Evolutionary conservation across 2,888 invertebrate species (phyloP).

Genomic region (Tetheella fluctuosa): DNA sequence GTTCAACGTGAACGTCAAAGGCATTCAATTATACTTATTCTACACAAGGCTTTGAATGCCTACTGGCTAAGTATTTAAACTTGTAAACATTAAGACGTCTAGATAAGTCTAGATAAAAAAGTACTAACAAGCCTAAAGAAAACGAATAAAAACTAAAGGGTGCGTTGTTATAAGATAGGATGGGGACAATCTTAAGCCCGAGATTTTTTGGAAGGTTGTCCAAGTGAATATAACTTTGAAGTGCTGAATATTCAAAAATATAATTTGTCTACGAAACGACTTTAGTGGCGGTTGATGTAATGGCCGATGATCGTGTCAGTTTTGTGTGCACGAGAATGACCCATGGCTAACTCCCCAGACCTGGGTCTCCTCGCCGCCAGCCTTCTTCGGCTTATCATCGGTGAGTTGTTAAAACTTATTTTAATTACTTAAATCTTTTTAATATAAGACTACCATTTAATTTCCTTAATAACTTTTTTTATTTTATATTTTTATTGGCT

Average conservation of each 20-base stretch:
- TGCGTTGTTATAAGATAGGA: not conserved
- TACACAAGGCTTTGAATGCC: not conserved
- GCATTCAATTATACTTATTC: not conserved
- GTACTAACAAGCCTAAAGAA: not conserved
- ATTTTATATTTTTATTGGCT: too few relatives aligned
- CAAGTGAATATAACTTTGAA: not conserved
- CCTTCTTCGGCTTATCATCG: constrained; percentile 86
- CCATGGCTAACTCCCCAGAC: constrained; percentile 85
- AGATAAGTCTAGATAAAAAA: not conserved
- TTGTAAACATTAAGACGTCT: too few relatives aligned
- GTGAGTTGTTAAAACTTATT: constrained; percentile 70
- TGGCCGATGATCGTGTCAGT: constrained; percentile 64
- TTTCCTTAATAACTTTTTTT: too few relatives aligned
- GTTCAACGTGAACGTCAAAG: not conserved
- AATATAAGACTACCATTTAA: not conserved
- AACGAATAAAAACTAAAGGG: not conserved
- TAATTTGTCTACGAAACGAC: constrained; percentile 33
- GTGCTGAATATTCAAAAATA: not conserved
- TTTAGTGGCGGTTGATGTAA: constrained; percentile 56
- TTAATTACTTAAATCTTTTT: not conserved
- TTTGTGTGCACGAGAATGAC: constrained; percentile 64
- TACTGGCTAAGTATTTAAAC: not conserved
- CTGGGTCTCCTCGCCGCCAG: constrained; percentile 85
- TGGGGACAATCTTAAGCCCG: not conserved
- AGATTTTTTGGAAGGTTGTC: not conserved